Base-by-base conservation (phyloP, 2,113 vertebrate genomes). In the Pungitius pungitius region DNA sequence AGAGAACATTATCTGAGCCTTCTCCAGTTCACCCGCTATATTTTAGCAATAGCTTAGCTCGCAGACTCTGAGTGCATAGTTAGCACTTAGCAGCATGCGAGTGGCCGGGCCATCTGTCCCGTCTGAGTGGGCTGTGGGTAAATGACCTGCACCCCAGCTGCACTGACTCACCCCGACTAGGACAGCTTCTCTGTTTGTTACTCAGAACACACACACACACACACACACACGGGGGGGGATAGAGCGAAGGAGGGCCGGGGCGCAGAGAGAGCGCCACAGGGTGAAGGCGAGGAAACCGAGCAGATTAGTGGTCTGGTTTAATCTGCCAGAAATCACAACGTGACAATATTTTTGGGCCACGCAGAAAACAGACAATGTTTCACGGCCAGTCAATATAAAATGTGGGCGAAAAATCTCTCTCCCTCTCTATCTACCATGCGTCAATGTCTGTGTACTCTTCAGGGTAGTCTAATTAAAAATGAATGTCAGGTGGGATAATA, bases 91-190 rank as follows among this genome's bases (percentile, higher is more conserved):
- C 83, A 88, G 82, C 72, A 69, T 76, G 75, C 55, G 51, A 82
- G 70, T 75, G 77, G 82, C 71, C 20, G 26, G 73, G 85, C 89
- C 90, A 92, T 91, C 90, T 92, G 88, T 83, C 88, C 79, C 11
- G 14, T 87, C 73, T 83, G 87, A 89, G 90, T 88, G 85, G 85
- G 87, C 79, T 69, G 88, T 60, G 88, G 85, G 75, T 87, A 88
- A 87, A 84, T 89, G 89, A 92, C 90, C 89, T 91, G 89, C 85
- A 89, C 84, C 89, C 89, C 85, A 91, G 88, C 89, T 90, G 88
- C 81, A 90, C 85, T 90, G 89, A 92, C 86, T 89, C 91, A 91
- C 84, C 70, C 80, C n/a, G 69, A 73, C 83, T 66, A 71, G 73
- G 77, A 92, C 88, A 90, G 81, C 73, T 77, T 89, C 83, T 72